Conservation (phyloP, 1,140 invertebrate genomes). For the Luehdorfia chinensis region DNA sequence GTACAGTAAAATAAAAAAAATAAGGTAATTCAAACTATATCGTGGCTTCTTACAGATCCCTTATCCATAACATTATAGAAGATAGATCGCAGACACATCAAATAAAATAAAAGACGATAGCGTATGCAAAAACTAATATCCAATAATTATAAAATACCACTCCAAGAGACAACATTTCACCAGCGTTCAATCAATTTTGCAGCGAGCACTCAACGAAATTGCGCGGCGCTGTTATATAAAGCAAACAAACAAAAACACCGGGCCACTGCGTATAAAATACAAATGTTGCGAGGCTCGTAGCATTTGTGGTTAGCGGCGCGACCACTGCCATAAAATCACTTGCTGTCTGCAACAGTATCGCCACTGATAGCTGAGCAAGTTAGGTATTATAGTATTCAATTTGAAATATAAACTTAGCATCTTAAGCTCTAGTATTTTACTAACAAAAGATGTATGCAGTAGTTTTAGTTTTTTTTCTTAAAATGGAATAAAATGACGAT, state of each 20-base stretch:
- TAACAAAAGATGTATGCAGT: no score
- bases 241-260: background rate
- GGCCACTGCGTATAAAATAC: constrained; percentile 1
- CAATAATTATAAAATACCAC: background rate
- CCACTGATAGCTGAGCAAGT: background rate
- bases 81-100: no score
- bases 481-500: no score
- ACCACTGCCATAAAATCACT: background rate
- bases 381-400: background rate
- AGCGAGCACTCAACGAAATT: constrained; percentile 33
- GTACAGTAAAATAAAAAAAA: no score
- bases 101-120: no score
- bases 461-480: no score
- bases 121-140: no score
- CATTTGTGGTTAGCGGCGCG: background rate
- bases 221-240: constrained; percentile 15
- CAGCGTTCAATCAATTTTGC: constrained; percentile 4
- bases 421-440: no score
- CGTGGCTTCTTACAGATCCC: no score
- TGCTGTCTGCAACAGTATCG: background rate
- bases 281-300: background rate
- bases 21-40: no score
- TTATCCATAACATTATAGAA: no score
- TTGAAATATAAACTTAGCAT: background rate
- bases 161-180: constrained; percentile 4